Evolutionary conservation across 1,140 invertebrate genomes (phyloP), one percentile per base, ranked within the genome.

Genomic region (Triops cancriformis): DNA sequence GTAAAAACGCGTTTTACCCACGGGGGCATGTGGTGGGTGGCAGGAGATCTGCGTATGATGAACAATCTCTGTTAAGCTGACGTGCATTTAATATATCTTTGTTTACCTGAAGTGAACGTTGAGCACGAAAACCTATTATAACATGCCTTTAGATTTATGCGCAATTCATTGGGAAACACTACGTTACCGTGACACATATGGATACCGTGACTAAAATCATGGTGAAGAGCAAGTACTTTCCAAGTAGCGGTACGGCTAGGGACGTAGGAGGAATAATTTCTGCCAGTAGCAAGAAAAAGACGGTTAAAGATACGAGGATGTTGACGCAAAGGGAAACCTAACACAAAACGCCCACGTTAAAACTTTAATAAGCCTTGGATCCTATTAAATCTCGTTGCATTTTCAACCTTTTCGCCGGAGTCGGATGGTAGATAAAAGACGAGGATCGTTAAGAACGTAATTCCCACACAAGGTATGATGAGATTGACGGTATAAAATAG

Each of bases 241-340:
- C 96, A 77, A 99, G 91, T 75, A 99, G 86, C n/a, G 97, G 97
- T 81, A 99, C 94, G 23, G 97, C 96, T 80, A 98, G 88, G 23
- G 95, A 98, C 26, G 97, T 99, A 18, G 97, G 96, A 51, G 97
- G 97, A 84, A 98, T 98, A 83, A 99, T 97, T 88, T 98, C 95
- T 77, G 95, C 95, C 82, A 99, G 86, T 80, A 99, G 88, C 83
- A 99, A 89, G 89, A 99, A 98, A 88, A 99, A 99, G 86, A 99
- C 97, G 84, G 96, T 98, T 83, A 99, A 87, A 75, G 97, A 98
- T 80, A 99, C 92, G 80, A 99, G 90, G 86, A 99, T 98, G 82
- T 95, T 98, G 85, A 98, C 98, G 87, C 95, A 98, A 82, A 99
- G 89, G 81, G 96, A 90, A 85, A 81, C 79, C 79, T 80, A 26